Evolutionary conservation across 2,113 vertebrate species (phyloP).

Genomic region (Phaethon lepturus): DNA sequence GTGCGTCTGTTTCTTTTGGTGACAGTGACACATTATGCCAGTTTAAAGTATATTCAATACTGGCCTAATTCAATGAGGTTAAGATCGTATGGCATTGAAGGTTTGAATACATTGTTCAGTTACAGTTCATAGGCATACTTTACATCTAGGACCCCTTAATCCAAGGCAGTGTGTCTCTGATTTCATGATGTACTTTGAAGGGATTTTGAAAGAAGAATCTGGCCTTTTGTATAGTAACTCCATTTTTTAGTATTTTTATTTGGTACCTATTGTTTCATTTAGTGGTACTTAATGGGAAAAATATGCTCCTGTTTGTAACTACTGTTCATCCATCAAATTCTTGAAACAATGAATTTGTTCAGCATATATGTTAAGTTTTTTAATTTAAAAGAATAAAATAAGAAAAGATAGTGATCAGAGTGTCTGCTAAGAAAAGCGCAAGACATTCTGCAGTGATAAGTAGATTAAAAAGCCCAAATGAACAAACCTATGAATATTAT

Average conservation of each 20-base stretch:
- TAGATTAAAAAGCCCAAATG: background rate
- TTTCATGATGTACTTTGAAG: background rate
- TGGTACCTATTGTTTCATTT: background rate
- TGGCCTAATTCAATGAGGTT: background rate
- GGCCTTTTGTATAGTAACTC: background rate
- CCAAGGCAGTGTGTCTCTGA: background rate
- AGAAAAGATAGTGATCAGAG: background rate
- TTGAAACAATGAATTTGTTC: background rate
- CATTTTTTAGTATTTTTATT: background rate
- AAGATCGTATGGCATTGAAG: background rate
- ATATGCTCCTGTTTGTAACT: background rate
- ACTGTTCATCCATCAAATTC: background rate
- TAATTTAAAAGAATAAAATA: background rate
- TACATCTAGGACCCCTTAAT: background rate
- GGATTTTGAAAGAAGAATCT: background rate
- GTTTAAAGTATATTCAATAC: background rate
- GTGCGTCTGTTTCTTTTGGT: constrained; percentile 32
- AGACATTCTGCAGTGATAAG: background rate
- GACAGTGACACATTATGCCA: constrained; percentile 1
- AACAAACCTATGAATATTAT: background rate
- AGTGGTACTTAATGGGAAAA: background rate
- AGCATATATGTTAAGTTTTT: background rate
- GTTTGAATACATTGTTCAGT: background rate
- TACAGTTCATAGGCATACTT: background rate
- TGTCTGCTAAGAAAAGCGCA: background rate